Conservation (phyloP, 2,888 invertebrate species). For the Ectobius pallidus region DNA sequence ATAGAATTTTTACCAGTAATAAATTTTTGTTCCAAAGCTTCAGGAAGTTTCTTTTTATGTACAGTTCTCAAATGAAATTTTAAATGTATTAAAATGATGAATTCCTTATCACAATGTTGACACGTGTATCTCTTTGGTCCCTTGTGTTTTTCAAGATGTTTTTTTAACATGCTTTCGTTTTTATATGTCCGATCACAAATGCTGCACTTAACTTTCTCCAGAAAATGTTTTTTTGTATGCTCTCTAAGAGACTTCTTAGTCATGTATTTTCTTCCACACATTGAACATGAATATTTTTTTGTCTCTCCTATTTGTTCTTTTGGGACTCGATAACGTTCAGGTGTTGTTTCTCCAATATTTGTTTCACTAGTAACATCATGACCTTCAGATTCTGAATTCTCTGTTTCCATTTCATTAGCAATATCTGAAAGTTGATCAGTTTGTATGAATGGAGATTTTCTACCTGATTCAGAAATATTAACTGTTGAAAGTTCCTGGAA, state of each 20-base stretch:
- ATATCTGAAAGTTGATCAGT: background rate
- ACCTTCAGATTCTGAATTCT: background rate
- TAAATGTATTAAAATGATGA: background rate
- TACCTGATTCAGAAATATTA: background rate
- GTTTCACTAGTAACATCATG: background rate
- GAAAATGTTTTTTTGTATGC: constrained; percentile 20
- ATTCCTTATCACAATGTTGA: constrained; percentile 6
- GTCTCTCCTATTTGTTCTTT: background rate
- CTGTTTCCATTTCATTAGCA: background rate
- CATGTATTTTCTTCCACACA: constrained; percentile 16
- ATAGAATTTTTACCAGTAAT: background rate
- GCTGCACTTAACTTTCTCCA: constrained; percentile 5
- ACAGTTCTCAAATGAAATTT: background rate
- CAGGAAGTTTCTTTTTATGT: constrained; percentile 5
- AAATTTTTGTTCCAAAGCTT: background rate
- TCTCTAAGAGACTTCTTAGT: constrained; percentile 15
- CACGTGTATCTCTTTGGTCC: constrained; percentile 18
- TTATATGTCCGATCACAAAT: constrained; percentile 22
- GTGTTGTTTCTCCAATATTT: background rate
- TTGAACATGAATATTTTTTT: background rate
- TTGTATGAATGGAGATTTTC: background rate
- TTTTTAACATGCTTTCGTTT: constrained; percentile 10
- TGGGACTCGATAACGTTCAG: background rate
- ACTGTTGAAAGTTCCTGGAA: no score
- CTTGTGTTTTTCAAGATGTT: constrained; percentile 3